A percentile compares a stretch with the other conserved stretches of the same genome.
phyloP scores from a whole-genome alignment of 2,113 vertebrate species.

The Atractosteus spatula region DNA sequence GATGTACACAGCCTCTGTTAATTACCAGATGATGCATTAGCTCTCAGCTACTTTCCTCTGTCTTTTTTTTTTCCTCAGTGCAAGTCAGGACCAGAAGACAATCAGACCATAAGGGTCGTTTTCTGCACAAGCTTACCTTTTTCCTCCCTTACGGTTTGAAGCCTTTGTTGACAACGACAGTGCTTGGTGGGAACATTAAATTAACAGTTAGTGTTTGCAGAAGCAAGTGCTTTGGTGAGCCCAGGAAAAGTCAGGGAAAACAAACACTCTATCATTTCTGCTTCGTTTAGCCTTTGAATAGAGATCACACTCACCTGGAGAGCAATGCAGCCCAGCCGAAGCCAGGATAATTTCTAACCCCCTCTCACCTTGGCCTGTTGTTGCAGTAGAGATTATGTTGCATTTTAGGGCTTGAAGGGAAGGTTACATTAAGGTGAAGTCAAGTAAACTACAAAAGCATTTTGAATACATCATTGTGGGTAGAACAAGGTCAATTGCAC shows the following conservation, averaged over 20 bases:
- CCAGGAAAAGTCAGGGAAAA: conserved; percentile 74
- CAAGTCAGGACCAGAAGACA: conserved; percentile 72
- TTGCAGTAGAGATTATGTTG: conserved; percentile 56
- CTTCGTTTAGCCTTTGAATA: conserved; percentile 75
- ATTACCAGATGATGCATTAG: conserved; percentile 67
- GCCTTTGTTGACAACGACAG: conserved; percentile 72
- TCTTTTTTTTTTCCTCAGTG: conserved; percentile 66
- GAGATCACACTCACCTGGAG: conserved; percentile 79
- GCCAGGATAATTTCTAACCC: conserved; percentile 48
- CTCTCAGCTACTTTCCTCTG: conserved; percentile 52
- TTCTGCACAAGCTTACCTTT: conserved; percentile 85
- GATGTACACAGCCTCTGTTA: conserved; percentile 65
- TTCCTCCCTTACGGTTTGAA: conserved; percentile 66
- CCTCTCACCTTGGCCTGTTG: conserved; percentile 58
- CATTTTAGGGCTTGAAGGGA: conserved; percentile 49
- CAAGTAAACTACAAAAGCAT: conserved; percentile 33
- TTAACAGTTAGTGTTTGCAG: conserved; percentile 78
- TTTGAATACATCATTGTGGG: conserved; percentile 34
- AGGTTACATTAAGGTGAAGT: conserved; percentile 60
- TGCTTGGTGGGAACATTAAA: conserved; percentile 81
- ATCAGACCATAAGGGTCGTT: conserved; percentile 87
- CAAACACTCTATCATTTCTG: conserved; percentile 85
- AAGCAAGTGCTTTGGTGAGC: conserved; percentile 76
- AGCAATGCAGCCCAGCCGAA: conserved; percentile 61
- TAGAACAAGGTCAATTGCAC: not conserved